phyloP scores from a whole-genome alignment of 2,888 invertebrate genomes.

The Brassicogethes aeneus region DNA sequence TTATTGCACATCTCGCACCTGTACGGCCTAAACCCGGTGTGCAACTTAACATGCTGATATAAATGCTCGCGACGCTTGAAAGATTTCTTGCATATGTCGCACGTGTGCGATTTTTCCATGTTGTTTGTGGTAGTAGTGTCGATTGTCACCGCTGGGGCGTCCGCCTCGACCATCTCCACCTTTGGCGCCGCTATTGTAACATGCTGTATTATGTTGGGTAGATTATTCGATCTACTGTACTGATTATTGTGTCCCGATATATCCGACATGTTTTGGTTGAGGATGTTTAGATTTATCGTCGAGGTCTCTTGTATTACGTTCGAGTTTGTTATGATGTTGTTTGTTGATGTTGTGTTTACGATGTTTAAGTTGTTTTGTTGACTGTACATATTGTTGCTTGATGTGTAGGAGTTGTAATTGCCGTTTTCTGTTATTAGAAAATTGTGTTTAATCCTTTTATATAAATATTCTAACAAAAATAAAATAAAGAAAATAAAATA shows the following conservation, averaged over 20 bases:
- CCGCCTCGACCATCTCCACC: neutral
- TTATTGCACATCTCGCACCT: slow-evolving; percentile 57
- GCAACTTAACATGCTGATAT: slow-evolving; percentile 58
- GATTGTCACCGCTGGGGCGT: neutral
- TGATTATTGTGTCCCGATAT: neutral
- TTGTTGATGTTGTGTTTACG: slow-evolving; percentile 14
- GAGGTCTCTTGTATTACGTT: slow-evolving; percentile 23
- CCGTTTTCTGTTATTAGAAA: too few species aligned
- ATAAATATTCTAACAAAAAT: too few species aligned
- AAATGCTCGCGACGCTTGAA: slow-evolving; percentile 63
- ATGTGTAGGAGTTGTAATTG: too few species aligned
- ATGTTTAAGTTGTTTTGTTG: slow-evolving; percentile 17
- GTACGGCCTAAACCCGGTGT: slow-evolving; percentile 58
- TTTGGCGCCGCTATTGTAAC: neutral
- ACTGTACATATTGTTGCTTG: slow-evolving; percentile 15
- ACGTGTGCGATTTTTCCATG: slow-evolving; percentile 30
- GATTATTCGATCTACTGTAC: slow-evolving; percentile 4
- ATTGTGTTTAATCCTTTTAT: too few species aligned
- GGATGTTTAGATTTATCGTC: slow-evolving; percentile 22
- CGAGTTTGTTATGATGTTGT: slow-evolving; percentile 2
- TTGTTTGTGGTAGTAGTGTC: neutral
- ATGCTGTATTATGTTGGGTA: neutral
- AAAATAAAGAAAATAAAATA: too few species aligned
- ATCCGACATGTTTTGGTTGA: slow-evolving; percentile 19
- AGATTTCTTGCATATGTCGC: slow-evolving; percentile 52